phyloP scores from a whole-genome alignment of 1,140 invertebrate species.

The Thaumetopoea pityocampa region DNA sequence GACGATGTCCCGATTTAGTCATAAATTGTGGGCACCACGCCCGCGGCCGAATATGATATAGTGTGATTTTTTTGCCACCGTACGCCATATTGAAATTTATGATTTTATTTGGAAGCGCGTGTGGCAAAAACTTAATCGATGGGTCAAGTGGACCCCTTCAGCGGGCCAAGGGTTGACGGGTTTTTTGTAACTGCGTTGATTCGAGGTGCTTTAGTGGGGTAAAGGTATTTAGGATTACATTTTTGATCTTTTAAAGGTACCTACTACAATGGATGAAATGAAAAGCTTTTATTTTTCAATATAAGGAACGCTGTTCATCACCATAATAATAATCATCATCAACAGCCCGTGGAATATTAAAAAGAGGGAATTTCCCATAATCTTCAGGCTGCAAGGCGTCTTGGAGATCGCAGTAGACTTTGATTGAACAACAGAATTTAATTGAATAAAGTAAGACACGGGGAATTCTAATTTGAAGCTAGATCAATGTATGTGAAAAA shows the following conservation, averaged over 20 bases:
- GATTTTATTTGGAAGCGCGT: conserved; percentile 54
- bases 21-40: conserved; percentile 55
- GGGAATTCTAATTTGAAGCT: too few relatives aligned
- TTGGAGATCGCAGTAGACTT: too few relatives aligned
- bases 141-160: conserved; percentile 39
- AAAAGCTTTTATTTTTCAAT: too few relatives aligned
- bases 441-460: too few relatives aligned
- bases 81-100: conserved; percentile 48
- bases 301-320: too few relatives aligned
- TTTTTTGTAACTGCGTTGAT: conserved; percentile 21
- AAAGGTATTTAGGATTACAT: conserved; percentile 1
- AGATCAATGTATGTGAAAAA: too few relatives aligned
- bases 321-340: too few relatives aligned
- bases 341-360: too few relatives aligned
- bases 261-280: background rate
- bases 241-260: too few relatives aligned
- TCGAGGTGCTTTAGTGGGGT: conserved; percentile 11
- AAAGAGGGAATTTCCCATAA: too few relatives aligned
- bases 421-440: too few relatives aligned
- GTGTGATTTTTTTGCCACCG: conserved; percentile 54
- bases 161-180: conserved; percentile 30
- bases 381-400: background rate
- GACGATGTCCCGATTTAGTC: conserved; percentile 47
- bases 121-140: conserved; percentile 67
- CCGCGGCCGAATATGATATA: conserved; percentile 37